Evolutionary conservation across 1,140 invertebrate species (phyloP).

Genomic region (Oryctes rhinoceros): DNA sequence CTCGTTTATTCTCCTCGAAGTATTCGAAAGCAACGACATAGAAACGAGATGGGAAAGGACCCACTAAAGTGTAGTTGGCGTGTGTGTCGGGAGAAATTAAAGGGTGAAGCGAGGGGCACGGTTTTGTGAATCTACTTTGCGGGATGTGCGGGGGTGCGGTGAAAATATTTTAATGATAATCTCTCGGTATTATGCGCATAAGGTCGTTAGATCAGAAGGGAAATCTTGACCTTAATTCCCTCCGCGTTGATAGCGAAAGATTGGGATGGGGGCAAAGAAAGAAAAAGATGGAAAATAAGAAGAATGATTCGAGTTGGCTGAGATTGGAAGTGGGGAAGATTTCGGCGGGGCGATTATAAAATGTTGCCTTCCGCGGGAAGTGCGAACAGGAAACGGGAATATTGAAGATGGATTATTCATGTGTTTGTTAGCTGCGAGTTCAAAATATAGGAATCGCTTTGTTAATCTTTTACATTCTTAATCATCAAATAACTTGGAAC

Average conservation of each 20-base stretch:
- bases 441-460: no score
- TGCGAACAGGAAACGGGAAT: no score
- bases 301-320: no score
- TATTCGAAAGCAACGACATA: background rate
- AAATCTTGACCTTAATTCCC: background rate
- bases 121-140: no score
- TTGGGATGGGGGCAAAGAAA: background rate
- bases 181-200: conserved; percentile 1
- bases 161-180: background rate
- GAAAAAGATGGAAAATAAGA: background rate
- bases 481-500: no score
- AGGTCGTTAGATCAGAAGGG: background rate
- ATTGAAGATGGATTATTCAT: no score
- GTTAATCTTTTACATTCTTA: no score
- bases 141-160: background rate
- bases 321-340: no score
- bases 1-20: conserved; percentile 5
- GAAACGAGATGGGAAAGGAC: background rate
- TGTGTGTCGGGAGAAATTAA: background rate
- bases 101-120: background rate
- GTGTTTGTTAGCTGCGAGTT: no score
- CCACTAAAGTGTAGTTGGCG: background rate
- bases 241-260: background rate
- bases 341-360: no score
- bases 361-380: background rate